These are phyloP conservation scores for Chloropsis cyanopogon DNA, from an alignment of 2,113 vertebrate species.

Conservation along the genomic window DNA sequence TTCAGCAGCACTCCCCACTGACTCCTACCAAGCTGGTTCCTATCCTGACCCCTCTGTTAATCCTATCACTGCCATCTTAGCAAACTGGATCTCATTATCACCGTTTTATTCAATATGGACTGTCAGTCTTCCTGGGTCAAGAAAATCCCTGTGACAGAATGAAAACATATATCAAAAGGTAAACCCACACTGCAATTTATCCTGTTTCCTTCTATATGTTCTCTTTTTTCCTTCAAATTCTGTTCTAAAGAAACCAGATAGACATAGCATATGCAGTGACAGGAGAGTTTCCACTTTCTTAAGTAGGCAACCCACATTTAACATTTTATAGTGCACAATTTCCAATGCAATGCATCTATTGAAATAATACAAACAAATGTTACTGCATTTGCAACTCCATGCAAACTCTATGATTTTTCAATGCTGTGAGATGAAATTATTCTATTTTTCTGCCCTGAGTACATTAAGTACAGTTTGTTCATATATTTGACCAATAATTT, in stretches of 20 bases:
- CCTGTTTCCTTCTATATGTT: neutral
- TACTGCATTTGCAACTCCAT: neutral
- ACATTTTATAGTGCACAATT: neutral
- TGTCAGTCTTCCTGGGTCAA: neutral
- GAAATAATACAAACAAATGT: neutral
- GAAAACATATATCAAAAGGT: neutral
- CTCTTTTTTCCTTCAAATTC: neutral
- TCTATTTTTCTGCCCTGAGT: neutral
- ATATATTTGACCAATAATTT: neutral
- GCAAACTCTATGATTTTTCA: neutral
- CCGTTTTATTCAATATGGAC: neutral
- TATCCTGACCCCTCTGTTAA: neutral
- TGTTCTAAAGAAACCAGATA: neutral
- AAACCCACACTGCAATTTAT: neutral
- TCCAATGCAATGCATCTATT: neutral
- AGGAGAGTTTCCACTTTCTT: neutral
- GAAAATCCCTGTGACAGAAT: neutral
- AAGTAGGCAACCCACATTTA: neutral
- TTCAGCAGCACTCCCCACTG: neutral
- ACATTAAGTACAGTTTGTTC: neutral
- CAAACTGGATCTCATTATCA: neutral
- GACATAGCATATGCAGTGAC: fast-evolving
- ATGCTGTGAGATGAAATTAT: neutral
- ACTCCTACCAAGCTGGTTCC: neutral
- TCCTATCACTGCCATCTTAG: neutral